phyloP scores from a whole-genome alignment of 53 echinoderm and acorn worm species.

The Arbacia lixula region DNA sequence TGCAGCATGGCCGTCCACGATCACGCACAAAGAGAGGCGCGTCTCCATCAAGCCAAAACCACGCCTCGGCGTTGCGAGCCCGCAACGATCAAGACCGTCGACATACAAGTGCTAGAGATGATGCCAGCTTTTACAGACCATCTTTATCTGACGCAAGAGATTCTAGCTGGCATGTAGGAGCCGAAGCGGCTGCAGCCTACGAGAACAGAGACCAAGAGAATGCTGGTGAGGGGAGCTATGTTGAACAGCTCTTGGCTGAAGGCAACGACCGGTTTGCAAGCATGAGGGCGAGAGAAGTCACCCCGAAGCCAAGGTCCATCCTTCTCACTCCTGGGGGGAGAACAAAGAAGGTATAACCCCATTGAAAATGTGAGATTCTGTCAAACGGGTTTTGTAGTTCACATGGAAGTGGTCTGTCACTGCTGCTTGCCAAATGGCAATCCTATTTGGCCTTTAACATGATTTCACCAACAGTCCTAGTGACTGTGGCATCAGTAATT shows the following conservation, averaged over 20 bases:
- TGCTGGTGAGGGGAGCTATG: constrained; percentile 5
- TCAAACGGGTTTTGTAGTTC: neutral
- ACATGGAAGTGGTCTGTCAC: neutral
- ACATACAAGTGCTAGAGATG: too few species aligned
- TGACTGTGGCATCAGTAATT: too few species aligned
- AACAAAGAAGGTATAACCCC: constrained; percentile 49
- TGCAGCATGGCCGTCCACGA: neutral
- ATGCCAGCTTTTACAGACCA: too few species aligned
- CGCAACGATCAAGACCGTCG: too few species aligned
- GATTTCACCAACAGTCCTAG: neutral
- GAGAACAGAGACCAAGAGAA: constrained; percentile 17
- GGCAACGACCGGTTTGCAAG: constrained; percentile 33
- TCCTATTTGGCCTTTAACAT: neutral
- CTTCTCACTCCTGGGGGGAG: constrained; percentile 73
- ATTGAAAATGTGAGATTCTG: neutral
- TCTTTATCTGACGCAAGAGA: too few species aligned
- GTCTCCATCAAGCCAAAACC: neutral
- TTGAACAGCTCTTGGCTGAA: constrained; percentile 23
- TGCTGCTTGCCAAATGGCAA: neutral
- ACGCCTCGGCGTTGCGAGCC: neutral
- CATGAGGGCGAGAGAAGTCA: constrained; percentile 18
- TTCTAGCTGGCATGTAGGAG: too few species aligned
- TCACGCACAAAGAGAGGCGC: neutral
- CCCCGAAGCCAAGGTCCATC: constrained; percentile 87
- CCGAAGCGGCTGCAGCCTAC: too few species aligned